Conservation (phyloP, 2,113 vertebrate species). For the Colistium nudipinnis region DNA sequence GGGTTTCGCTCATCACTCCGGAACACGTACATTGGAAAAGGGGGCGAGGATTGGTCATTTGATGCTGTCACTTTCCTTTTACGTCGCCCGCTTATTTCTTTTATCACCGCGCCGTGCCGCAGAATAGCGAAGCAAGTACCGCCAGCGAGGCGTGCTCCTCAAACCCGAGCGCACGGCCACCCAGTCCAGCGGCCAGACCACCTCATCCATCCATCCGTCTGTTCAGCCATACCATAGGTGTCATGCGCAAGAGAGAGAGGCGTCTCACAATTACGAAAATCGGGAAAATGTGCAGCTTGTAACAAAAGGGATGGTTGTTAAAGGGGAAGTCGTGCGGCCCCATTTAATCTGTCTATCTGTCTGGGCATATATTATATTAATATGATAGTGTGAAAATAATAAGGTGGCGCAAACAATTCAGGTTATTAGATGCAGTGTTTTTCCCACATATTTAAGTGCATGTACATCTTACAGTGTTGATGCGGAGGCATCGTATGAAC, state of each 20-base stretch:
- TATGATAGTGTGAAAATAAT: too few relatives aligned
- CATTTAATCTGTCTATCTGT: slow-evolving; percentile 17
- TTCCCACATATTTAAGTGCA: too few relatives aligned
- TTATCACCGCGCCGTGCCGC: slow-evolving; percentile 44
- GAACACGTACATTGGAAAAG: slow-evolving; percentile 55
- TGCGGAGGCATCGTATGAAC: too few relatives aligned
- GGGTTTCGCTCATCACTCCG: slow-evolving; percentile 75
- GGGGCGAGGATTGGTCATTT: slow-evolving; percentile 70
- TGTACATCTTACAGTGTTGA: too few relatives aligned
- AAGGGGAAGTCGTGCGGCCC: slow-evolving; percentile 25
- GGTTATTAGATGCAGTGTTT: too few relatives aligned
- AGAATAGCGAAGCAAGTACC: slow-evolving; percentile 61
- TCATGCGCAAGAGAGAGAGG: slow-evolving; percentile 10
- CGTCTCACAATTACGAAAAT: slow-evolving; percentile 41
- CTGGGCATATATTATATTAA: not conserved
- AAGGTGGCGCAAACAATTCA: too few relatives aligned
- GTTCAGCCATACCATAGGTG: slow-evolving; percentile 39
- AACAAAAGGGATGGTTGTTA: slow-evolving; percentile 42
- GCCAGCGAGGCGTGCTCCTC: slow-evolving; percentile 50
- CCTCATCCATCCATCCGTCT: slow-evolving; percentile 52
- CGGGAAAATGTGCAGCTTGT: slow-evolving; percentile 40
- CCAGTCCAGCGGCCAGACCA: slow-evolving; percentile 58
- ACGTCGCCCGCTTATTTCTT: slow-evolving; percentile 54
- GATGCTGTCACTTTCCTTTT: slow-evolving; percentile 73
- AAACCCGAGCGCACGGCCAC: slow-evolving; percentile 50